Evolutionary conservation across 2,888 invertebrate species (phyloP).

Genomic region (Pocota personata): DNA sequence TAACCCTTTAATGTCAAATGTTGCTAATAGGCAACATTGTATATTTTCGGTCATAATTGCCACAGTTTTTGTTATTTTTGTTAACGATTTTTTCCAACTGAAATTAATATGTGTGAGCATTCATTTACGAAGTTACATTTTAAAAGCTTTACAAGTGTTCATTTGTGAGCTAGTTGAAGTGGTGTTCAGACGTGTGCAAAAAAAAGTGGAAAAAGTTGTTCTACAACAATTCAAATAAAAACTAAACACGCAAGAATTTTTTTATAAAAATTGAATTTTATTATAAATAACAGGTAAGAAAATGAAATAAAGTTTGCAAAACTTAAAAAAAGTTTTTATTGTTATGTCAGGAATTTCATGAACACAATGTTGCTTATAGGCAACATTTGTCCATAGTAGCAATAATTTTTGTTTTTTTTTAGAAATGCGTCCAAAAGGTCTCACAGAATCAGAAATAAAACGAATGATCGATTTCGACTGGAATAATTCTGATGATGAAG

Average conservation of each 20-base stretch:
- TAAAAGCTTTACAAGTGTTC: conserved; percentile 41
- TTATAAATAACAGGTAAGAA: no score
- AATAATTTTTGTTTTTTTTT: no score
- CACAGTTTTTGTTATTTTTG: conserved; percentile 40
- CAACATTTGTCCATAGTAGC: no score
- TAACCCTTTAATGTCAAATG: neutral
- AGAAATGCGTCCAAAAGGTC: no score
- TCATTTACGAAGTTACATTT: conserved; percentile 36
- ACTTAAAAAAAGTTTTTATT: conserved; percentile 39
- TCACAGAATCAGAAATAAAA: no score
- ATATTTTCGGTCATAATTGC: conserved; percentile 24
- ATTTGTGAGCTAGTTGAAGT: conserved; percentile 49
- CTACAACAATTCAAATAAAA: conserved; percentile 30
- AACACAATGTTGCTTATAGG: no score
- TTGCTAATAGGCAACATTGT: conserved; percentile 23
- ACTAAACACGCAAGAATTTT: conserved; percentile 38
- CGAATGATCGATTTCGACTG: no score
- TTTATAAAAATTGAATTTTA: conserved; percentile 52
- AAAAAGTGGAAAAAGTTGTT: no score
- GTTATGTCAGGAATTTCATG: neutral
- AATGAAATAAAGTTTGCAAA: conserved; percentile 46
- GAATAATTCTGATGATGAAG: no score
- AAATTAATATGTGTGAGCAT: conserved; percentile 39
- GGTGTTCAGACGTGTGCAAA: no score
- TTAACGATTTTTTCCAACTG: conserved; percentile 38